Conservation (phyloP, 2,797 vertebrate genomes). For the Leptatherina wallacei region DNA sequence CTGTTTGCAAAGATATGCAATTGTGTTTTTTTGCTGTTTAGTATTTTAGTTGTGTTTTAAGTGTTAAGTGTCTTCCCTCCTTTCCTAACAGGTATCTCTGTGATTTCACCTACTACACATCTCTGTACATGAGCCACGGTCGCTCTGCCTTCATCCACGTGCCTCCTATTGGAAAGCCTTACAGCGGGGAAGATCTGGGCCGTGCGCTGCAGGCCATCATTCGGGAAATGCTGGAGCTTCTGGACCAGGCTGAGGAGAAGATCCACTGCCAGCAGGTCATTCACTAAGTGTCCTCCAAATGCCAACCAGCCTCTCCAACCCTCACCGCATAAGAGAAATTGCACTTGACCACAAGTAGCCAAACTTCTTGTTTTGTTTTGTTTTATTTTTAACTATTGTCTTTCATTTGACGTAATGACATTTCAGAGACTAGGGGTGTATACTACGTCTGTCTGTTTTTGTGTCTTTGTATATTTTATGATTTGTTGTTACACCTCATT, state of each 20-base stretch:
- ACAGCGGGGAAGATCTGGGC: constrained; percentile 89
- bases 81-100: constrained; percentile 89
- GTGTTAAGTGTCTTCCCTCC: too few species aligned
- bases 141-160: constrained; percentile 92
- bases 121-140: constrained; percentile 89
- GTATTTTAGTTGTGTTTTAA: too few species aligned
- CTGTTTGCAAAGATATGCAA: too few species aligned
- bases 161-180: constrained; percentile 91
- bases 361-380: constrained; percentile 31
- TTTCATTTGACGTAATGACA: constrained; percentile 31
- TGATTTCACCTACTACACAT: constrained; percentile 95
- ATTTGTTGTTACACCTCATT: constrained; percentile 29
- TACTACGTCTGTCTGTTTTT: constrained; percentile 2
- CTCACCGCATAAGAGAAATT: constrained; percentile 65
- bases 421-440: constrained; percentile 13
- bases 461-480: constrained; percentile 20
- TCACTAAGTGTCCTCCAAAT: constrained; percentile 75
- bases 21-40: too few species aligned
- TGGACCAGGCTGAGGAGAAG: constrained; percentile 84
- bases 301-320: constrained; percentile 63
- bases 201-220: constrained; percentile 88
- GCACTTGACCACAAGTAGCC: constrained; percentile 79
- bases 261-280: constrained; percentile 83
- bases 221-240: constrained; percentile 86
- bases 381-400: constrained; percentile 17